These are phyloP conservation scores for Paradisaea rubra DNA, from an alignment of 2,113 vertebrate species.

Conservation along the genomic window DNA sequence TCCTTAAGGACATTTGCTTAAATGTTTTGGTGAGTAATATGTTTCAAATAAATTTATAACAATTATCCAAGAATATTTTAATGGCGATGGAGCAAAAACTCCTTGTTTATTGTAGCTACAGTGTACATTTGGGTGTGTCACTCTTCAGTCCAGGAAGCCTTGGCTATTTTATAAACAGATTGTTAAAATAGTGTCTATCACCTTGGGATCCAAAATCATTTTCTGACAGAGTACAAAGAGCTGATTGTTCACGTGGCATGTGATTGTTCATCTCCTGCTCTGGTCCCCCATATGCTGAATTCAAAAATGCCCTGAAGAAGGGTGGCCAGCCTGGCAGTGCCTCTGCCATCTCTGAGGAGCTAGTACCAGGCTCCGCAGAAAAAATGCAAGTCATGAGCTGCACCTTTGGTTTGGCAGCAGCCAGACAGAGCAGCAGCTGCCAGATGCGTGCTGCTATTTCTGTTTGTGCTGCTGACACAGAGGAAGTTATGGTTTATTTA, in stretches of 20 bases:
- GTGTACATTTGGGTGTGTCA: accelerated
- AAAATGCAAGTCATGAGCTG: conserved; percentile 11
- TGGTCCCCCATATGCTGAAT: not conserved
- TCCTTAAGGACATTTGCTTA: not conserved
- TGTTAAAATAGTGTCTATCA: not conserved
- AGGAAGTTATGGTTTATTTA: not conserved
- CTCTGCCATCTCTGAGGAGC: not conserved
- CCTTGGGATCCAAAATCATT: not conserved
- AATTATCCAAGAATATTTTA: not conserved
- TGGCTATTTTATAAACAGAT: not conserved
- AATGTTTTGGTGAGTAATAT: not conserved
- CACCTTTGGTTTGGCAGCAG: not conserved
- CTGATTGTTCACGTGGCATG: accelerated
- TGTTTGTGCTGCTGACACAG: conserved; percentile 31
- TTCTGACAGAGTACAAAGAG: not conserved
- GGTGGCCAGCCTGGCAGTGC: not conserved
- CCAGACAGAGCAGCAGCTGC: not conserved
- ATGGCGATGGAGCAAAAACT: not conserved
- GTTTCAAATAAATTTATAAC: not conserved
- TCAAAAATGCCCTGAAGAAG: not conserved
- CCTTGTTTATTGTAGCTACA: not conserved
- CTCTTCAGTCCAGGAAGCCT: not conserved
- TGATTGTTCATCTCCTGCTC: not conserved
- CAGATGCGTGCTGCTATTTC: conserved; percentile 13
- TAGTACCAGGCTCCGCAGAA: not conserved